phyloP scores from a whole-genome alignment of 2,797 vertebrate species.

The Apodemus agrarius region DNA sequence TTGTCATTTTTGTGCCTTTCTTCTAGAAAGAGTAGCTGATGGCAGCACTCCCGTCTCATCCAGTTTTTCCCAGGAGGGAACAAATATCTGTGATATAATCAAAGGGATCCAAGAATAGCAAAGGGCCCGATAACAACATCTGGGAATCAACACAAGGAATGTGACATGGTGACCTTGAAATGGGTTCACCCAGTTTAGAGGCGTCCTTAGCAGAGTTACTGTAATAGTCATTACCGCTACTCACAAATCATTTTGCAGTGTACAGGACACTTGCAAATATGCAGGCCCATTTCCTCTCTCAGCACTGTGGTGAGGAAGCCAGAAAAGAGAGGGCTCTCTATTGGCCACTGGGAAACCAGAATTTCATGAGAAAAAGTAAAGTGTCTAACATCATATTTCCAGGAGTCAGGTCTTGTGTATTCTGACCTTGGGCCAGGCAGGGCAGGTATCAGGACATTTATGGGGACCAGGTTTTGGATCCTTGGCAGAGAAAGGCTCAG shows the following conservation, averaged over 20 bases:
- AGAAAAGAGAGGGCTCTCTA: not conserved
- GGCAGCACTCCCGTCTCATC: not conserved
- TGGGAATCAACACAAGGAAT: conserved; percentile 41
- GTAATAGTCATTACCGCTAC: not conserved
- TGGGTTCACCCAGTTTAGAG: not conserved
- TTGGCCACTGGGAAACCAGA: not conserved
- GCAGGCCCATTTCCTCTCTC: not conserved
- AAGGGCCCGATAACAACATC: not conserved
- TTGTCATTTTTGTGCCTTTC: conserved; percentile 27
- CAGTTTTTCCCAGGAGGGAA: conserved; percentile 29
- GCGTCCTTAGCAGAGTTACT: not conserved
- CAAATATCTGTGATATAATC: conserved; percentile 57
- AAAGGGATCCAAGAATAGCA: conserved; percentile 60
- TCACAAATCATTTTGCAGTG: not conserved
- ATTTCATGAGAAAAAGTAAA: not conserved
- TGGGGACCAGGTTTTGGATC: not conserved
- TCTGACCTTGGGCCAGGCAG: not conserved
- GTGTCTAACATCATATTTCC: not conserved
- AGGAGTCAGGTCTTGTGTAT: not conserved
- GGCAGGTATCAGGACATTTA: no score
- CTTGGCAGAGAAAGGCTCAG: not conserved
- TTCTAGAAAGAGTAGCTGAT: not conserved
- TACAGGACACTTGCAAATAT: not conserved
- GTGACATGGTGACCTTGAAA: not conserved
- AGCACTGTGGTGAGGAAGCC: not conserved